Evolutionary conservation across 2,113 vertebrate genomes (phyloP), one percentile per base, ranked within the genome.

Genomic region (Platysternon megacephalum): DNA sequence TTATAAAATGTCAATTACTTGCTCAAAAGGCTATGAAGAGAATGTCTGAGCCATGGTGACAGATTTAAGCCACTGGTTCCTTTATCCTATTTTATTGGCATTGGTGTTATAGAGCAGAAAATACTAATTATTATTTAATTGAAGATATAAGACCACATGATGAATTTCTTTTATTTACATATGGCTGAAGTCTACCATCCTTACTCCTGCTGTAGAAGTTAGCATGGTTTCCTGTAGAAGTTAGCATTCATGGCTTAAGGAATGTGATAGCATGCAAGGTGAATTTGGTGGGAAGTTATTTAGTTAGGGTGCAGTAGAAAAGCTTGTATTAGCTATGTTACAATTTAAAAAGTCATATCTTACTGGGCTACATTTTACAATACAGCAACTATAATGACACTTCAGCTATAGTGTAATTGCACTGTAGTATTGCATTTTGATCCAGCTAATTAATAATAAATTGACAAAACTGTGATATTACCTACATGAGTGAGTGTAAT

Each of bases 381-480:
- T n/a, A 68, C 61, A n/a, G 8, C 35, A 17, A n/a, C 61, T 68
- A n/a, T 68, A 68, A 68, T n/a, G 17, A 68, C 61, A 19, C 17
- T 68, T 35, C 14, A 68, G 16, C 11, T 14, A 44, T 9, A 76
- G 24, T 44, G 39, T 26, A 76, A 42, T 76, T 74, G 26, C 39
- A 44, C 24, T 3, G 10, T 55, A 86, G 56, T 81, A 85, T 58
- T 1, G 2, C 42, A 93, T 93, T 84, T 44, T 86, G 6, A 35
- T 84, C 22, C 44, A 91, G 21, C 4, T 86, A 85, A 93, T 91
- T 94, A 93, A 93, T 79, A 93, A 94, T 91, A 48, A 4, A 91
- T 85, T 29, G 91, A 2, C 2, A 53, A 46, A 96, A 82, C 58
- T 90, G n/a, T 21, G 85, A 94, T 93, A 22, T n/a, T 68, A 24